Conservation (phyloP, 2,888 invertebrate species). For the Stenotaenia linearis region DNA sequence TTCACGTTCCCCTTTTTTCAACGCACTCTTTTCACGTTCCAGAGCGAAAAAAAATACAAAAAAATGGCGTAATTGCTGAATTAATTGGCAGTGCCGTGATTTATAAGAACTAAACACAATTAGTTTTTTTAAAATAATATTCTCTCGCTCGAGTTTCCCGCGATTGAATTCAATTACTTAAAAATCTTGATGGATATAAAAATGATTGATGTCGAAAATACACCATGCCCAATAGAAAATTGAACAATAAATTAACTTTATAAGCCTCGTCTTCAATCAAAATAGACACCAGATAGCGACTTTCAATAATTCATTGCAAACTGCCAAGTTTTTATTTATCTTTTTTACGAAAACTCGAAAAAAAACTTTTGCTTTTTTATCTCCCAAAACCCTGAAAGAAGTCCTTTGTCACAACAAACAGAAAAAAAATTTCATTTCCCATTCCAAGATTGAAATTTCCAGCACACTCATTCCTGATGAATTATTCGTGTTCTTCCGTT, state of each 20-base stretch:
- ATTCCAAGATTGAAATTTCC: not conserved
- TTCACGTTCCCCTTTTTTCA: not conserved
- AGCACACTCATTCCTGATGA: not conserved
- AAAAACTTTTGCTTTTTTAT: not conserved
- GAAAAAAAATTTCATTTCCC: not conserved
- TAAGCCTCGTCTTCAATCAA: not conserved
- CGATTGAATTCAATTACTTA: not conserved
- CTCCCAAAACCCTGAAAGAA: not conserved
- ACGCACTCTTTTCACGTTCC: not conserved
- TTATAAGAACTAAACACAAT: not conserved
- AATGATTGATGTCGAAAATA: not conserved
- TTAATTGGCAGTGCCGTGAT: conserved; percentile 16
- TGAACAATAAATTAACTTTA: not conserved
- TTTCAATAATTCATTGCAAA: not conserved
- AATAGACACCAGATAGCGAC: not conserved
- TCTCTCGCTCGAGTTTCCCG: too few relatives aligned
- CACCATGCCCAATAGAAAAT: not conserved
- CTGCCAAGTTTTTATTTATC: not conserved
- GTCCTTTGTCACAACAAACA: not conserved
- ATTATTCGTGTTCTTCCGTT: conserved; percentile 7
- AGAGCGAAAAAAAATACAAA: not conserved
- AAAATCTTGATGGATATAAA: not conserved
- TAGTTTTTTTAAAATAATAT: not conserved
- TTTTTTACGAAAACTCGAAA: not conserved
- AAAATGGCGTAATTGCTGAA: conserved; percentile 16